Conservation (phyloP, 2,888 invertebrate species). For the Epirrita christyi region DNA sequence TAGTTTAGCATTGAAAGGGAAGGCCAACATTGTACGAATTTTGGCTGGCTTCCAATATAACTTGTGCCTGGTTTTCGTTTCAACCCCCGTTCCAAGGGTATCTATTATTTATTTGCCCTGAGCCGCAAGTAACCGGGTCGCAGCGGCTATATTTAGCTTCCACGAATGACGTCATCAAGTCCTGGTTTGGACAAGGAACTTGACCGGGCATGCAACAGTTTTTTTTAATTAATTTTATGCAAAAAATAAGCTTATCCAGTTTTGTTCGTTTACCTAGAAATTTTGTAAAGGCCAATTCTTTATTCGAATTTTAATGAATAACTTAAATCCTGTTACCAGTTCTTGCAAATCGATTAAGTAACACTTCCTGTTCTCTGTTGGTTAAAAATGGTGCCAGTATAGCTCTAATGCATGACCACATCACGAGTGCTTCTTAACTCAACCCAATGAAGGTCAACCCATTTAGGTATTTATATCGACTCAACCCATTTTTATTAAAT, state of each 20-base stretch:
- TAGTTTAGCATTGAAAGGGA: background rate
- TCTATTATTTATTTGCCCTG: slow-evolving; percentile 6
- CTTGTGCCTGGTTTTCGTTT: slow-evolving; percentile 10
- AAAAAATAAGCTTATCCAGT: background rate
- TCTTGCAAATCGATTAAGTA: too few relatives aligned
- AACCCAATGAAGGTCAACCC: too few relatives aligned
- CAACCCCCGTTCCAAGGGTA: slow-evolving; percentile 25
- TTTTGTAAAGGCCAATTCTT: background rate
- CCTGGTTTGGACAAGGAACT: slow-evolving; percentile 58
- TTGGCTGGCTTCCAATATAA: slow-evolving; percentile 16
- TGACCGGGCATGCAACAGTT: slow-evolving; percentile 43
- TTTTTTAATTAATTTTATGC: slow-evolving; percentile 14
- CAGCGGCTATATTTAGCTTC: slow-evolving; percentile 63
- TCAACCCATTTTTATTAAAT: too few relatives aligned
- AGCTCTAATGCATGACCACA: too few relatives aligned
- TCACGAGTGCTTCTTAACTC: too few relatives aligned
- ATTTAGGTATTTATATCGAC: too few relatives aligned
- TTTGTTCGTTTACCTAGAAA: background rate
- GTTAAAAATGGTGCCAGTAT: too few relatives aligned
- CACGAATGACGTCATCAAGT: slow-evolving; percentile 66
- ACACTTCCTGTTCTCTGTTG: too few relatives aligned
- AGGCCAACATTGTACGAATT: slow-evolving; percentile 1
- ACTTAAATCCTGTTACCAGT: too few relatives aligned
- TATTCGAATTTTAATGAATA: background rate
- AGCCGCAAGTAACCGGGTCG: slow-evolving; percentile 58